These are phyloP conservation scores for Sanderia malayensis DNA, from an alignment of 30 jellyfish, hydroid and myxozoan genomes.

Conservation along the genomic window DNA sequence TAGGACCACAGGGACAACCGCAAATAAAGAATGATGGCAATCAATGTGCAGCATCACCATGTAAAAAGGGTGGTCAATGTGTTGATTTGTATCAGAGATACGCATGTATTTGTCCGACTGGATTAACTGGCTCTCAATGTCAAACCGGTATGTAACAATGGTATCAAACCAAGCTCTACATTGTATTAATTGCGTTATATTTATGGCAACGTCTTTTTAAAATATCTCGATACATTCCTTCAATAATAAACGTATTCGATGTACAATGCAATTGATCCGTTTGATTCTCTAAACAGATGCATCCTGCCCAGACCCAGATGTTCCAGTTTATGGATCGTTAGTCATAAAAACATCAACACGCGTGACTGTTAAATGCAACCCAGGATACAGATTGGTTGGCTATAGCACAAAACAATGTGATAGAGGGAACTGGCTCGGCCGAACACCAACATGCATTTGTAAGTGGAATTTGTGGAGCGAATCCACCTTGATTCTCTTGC, in stretches of 20 bases:
- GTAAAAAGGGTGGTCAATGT: constrained; percentile 88
- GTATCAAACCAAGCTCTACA: too few species aligned
- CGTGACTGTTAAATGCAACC: constrained; percentile 46
- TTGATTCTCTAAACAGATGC: constrained; percentile 12
- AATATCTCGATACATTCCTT: too few species aligned
- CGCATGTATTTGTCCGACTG: constrained; percentile 72
- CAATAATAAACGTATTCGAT: too few species aligned
- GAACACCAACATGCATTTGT: constrained; percentile 74
- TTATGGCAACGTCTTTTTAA: too few species aligned
- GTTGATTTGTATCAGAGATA: constrained; percentile 72
- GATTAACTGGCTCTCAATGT: constrained; percentile 79
- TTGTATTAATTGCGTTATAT: too few species aligned
- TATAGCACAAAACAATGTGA: constrained; percentile 45
- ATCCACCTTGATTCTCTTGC: too few species aligned
- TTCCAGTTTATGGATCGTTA: constrained; percentile 73
- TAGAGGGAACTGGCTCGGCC: constrained; percentile 62
- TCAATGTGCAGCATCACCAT: constrained; percentile 72
- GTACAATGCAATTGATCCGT: too few species aligned
- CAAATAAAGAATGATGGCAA: constrained; percentile 51
- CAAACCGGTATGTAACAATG: constrained; percentile 48
- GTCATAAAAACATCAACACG: constrained; percentile 19
- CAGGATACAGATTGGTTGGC: constrained; percentile 64
- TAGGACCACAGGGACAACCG: constrained; percentile 98
- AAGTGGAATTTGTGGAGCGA: too few species aligned
- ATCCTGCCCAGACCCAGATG: constrained; percentile 67